These are phyloP conservation scores for Hypotaenidia philippensis DNA, from an alignment of 2,797 vertebrate genomes.

Conservation along the genomic window DNA sequence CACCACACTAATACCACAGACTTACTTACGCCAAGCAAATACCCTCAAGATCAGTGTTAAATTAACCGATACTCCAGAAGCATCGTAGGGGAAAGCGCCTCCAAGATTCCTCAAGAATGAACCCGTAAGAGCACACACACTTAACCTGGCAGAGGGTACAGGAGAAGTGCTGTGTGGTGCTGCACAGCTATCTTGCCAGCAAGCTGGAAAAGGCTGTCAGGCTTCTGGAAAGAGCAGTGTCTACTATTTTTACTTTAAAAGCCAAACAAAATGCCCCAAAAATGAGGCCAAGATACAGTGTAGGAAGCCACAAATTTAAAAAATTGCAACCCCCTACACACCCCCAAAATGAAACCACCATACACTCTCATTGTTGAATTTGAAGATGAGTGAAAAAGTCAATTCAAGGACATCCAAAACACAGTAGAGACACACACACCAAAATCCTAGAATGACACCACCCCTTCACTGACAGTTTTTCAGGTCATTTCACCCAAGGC, in stretches of 20 bases:
- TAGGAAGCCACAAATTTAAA: background rate
- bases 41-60: background rate
- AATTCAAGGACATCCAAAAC: background rate
- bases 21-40: background rate
- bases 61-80: background rate
- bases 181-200: background rate
- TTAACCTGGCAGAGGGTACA: background rate
- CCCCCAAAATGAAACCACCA: background rate
- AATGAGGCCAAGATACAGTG: background rate
- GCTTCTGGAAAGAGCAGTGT: background rate
- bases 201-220: background rate
- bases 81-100: background rate
- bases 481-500: background rate
- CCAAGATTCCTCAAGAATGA: background rate
- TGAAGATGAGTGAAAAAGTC: background rate
- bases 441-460: background rate
- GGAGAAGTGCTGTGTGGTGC: background rate
- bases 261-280: background rate
- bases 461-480: background rate
- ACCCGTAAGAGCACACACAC: background rate
- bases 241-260: too few species aligned
- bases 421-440: background rate
- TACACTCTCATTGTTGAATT: background rate
- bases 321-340: too few species aligned
- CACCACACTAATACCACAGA: background rate